phyloP scores from a whole-genome alignment of 2,888 invertebrate genomes.

The Mylabris sibirica region DNA sequence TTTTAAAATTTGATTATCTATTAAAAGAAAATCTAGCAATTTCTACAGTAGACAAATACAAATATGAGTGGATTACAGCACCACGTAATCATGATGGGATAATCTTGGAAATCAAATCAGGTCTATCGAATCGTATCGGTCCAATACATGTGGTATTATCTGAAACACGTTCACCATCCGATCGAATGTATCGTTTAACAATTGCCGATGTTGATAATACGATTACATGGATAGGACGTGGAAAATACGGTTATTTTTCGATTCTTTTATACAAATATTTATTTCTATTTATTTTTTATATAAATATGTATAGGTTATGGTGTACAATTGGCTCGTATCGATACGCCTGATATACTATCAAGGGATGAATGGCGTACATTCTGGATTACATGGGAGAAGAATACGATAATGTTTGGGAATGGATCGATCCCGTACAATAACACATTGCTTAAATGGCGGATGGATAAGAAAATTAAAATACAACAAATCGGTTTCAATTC shows the following conservation, averaged over 20 bases:
- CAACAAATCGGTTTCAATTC: slow-evolving; percentile 71
- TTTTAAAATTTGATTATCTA: background rate
- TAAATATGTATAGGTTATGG: slow-evolving; percentile 64
- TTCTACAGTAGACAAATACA: slow-evolving; percentile 69
- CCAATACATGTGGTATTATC: slow-evolving; percentile 69
- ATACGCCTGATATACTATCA: slow-evolving; percentile 67
- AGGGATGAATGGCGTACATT: slow-evolving; percentile 69
- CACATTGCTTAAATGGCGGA: slow-evolving; percentile 68
- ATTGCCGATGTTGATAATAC: slow-evolving; percentile 68
- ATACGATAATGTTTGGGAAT: slow-evolving; percentile 66
- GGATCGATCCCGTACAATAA: slow-evolving; percentile 67
- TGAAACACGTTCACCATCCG: slow-evolving; percentile 63
- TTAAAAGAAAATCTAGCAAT: slow-evolving; percentile 70
- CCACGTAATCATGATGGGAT: slow-evolving; percentile 70
- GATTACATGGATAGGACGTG: slow-evolving; percentile 69
- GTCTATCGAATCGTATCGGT: slow-evolving; percentile 59
- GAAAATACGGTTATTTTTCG: slow-evolving; percentile 67
- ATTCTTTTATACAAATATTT: background rate
- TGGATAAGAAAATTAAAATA: slow-evolving; percentile 68
- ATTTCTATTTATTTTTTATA: background rate
- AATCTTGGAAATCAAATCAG: slow-evolving; percentile 68
- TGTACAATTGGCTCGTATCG: slow-evolving; percentile 68
- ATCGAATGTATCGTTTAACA: slow-evolving; percentile 70
- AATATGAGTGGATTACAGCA: slow-evolving; percentile 72
- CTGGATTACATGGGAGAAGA: slow-evolving; percentile 75